Percentiles rank a stretch among this genome's conserved stretches.
phyloP scores from a whole-genome alignment of 2,113 vertebrate species.

The Phrynosoma platyrhinos region DNA sequence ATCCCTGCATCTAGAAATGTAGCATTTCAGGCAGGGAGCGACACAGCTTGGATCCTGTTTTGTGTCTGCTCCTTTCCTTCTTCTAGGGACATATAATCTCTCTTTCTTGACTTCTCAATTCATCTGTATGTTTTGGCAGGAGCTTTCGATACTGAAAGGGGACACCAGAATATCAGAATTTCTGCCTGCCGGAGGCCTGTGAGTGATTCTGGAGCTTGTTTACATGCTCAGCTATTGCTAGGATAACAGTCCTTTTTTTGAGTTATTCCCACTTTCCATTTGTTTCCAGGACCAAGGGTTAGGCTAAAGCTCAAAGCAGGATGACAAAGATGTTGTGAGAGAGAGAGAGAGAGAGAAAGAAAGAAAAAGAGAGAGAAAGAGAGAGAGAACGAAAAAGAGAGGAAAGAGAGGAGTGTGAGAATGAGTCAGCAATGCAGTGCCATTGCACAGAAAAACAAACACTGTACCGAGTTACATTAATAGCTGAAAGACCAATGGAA shows the following conservation, averaged over 20 bases:
- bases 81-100: slow-evolving; percentile 21
- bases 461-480: not conserved
- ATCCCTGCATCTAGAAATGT: not conserved
- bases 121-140: slow-evolving; percentile 34
- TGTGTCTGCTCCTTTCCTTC: too few relatives aligned
- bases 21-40: not conserved
- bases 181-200: not conserved
- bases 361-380: not conserved
- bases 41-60: not conserved
- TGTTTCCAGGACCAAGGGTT: slow-evolving; percentile 18
- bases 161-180: slow-evolving; percentile 38
- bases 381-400: not conserved
- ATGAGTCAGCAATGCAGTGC: slow-evolving; percentile 33
- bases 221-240: slow-evolving; percentile 7
- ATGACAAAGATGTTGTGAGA: not conserved
- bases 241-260: not conserved
- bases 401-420: not conserved
- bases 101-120: slow-evolving; percentile 11
- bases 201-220: slow-evolving; percentile 34
- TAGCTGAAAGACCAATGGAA: not conserved
- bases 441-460: not conserved
- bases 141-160: slow-evolving; percentile 39
- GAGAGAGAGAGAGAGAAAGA: not conserved
- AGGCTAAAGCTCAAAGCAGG: not conserved
- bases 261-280: slow-evolving; percentile 1